A percentile compares a stretch with the other conserved stretches of the same genome.
These are phyloP conservation scores for Mimas tiliae DNA, from an alignment of 2,888 invertebrate species.

Conservation along the genomic window DNA sequence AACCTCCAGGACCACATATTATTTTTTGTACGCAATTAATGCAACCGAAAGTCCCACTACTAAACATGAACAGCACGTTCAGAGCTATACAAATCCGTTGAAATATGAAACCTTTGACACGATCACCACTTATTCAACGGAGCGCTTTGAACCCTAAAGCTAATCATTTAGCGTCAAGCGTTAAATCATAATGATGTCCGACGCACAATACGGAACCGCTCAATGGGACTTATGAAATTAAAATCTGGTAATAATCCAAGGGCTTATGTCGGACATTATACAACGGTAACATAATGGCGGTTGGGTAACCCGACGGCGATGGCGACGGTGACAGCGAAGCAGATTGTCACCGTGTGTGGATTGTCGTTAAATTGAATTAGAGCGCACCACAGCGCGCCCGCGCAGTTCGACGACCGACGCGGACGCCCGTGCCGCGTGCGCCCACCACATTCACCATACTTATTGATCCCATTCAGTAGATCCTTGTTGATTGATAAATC, in stretches of 20 bases:
- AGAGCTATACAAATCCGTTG: slow-evolving; percentile 11
- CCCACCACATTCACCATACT: slow-evolving; percentile 74
- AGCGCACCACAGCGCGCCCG: slow-evolving; percentile 78
- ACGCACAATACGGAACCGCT: slow-evolving; percentile 48
- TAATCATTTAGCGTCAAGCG: slow-evolving; percentile 47
- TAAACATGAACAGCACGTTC: slow-evolving; percentile 1
- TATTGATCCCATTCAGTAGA: slow-evolving; percentile 79
- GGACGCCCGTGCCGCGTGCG: slow-evolving; percentile 50
- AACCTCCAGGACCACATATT: neutral
- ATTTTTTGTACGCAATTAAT: neutral
- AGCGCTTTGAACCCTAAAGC: slow-evolving; percentile 38
- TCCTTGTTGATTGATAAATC: slow-evolving; percentile 79
- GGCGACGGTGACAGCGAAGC: slow-evolving; percentile 53
- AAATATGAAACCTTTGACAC: slow-evolving; percentile 46
- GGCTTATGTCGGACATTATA: slow-evolving; percentile 46
- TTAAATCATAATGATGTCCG: slow-evolving; percentile 55
- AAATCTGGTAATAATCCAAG: slow-evolving; percentile 44
- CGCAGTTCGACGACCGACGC: slow-evolving; percentile 82
- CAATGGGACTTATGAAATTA: slow-evolving; percentile 53
- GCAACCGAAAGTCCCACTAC: slow-evolving; percentile 3
- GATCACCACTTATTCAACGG: slow-evolving; percentile 48
- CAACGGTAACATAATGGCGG: slow-evolving; percentile 51
- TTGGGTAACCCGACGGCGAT: slow-evolving; percentile 52
- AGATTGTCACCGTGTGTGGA: slow-evolving; percentile 65
- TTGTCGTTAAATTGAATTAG: slow-evolving; percentile 82